Conservation (phyloP, 2,113 vertebrate species). For the Pseudorasbora parva region DNA sequence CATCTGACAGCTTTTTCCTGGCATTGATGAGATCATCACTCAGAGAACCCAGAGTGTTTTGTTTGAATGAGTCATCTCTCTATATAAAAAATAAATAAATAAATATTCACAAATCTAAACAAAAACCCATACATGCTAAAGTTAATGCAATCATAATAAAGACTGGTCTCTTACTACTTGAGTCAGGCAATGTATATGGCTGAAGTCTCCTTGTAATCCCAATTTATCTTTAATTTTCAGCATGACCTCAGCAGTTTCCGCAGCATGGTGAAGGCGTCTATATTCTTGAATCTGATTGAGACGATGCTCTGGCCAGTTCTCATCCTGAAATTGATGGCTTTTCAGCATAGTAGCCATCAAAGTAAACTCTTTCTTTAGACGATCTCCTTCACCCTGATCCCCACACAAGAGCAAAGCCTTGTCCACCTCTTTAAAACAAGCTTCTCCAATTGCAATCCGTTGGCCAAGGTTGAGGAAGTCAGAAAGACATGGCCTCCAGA, state of each 20-base stretch:
- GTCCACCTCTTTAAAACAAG: slow-evolving; percentile 68
- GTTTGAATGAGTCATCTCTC: slow-evolving; percentile 67
- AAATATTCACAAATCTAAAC: background rate
- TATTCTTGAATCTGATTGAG: slow-evolving; percentile 70
- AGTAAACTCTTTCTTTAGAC: slow-evolving; percentile 66
- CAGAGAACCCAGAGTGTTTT: slow-evolving; percentile 59
- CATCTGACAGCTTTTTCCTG: slow-evolving; percentile 56
- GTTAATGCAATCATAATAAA: background rate
- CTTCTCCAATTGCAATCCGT: slow-evolving; percentile 45
- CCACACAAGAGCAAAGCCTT: slow-evolving; percentile 57
- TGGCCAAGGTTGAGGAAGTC: slow-evolving; percentile 52
- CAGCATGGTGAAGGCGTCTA: slow-evolving; percentile 61
- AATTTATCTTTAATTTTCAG: slow-evolving; percentile 63
- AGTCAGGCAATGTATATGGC: slow-evolving; percentile 60
- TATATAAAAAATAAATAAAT: slow-evolving; percentile 54
- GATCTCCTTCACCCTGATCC: slow-evolving; percentile 63
- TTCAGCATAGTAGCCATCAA: slow-evolving; percentile 61
- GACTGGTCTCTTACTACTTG: slow-evolving; percentile 67
- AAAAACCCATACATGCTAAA: background rate
- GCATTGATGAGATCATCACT: slow-evolving; percentile 62
- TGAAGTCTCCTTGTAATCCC: slow-evolving; percentile 69
- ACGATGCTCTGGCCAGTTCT: slow-evolving; percentile 57
- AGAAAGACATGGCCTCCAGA: slow-evolving; percentile 65
- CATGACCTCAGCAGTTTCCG: slow-evolving; percentile 64
- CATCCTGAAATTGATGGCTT: background rate